These are phyloP conservation scores for Colius striatus DNA, from an alignment of 2,113 vertebrate genomes.

Conservation along the genomic window DNA sequence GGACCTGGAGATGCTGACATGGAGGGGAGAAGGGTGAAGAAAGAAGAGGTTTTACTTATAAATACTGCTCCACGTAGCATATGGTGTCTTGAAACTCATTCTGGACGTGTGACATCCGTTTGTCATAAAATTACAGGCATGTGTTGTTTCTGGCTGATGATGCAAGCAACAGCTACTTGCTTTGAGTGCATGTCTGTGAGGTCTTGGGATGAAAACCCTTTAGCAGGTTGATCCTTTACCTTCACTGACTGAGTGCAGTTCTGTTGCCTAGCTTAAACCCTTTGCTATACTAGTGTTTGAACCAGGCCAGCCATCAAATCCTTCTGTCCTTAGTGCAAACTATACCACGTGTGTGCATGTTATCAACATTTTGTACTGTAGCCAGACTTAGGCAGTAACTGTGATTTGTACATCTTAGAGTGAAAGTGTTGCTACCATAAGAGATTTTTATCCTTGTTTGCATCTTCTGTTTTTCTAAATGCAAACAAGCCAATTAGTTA, in stretches of 20 bases:
- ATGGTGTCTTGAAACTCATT: neutral
- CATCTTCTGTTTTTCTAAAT: neutral
- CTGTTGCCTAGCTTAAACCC: neutral
- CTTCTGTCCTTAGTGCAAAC: neutral
- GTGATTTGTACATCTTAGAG: neutral
- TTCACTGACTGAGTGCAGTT: neutral
- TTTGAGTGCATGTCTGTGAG: fast-evolving
- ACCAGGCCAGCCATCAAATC: neutral
- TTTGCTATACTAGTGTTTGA: neutral
- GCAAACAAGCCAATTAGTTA: neutral
- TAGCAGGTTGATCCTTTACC: neutral
- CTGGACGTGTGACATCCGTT: neutral
- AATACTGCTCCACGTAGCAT: neutral
- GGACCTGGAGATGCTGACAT: neutral
- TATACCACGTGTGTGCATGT: fast-evolving
- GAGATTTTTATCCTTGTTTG: neutral
- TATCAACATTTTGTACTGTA: neutral
- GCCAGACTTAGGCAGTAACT: neutral
- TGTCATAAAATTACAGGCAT: neutral
- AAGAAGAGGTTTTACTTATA: neutral
- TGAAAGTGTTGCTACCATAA: neutral
- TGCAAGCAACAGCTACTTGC: neutral
- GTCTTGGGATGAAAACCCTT: neutral
- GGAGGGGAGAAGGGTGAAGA: neutral
- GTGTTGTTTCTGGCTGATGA: neutral